Percentiles rank a stretch among this genome's conserved stretches.
phyloP scores from a whole-genome alignment of 2,888 invertebrate genomes.

The Apodemia duryi region DNA sequence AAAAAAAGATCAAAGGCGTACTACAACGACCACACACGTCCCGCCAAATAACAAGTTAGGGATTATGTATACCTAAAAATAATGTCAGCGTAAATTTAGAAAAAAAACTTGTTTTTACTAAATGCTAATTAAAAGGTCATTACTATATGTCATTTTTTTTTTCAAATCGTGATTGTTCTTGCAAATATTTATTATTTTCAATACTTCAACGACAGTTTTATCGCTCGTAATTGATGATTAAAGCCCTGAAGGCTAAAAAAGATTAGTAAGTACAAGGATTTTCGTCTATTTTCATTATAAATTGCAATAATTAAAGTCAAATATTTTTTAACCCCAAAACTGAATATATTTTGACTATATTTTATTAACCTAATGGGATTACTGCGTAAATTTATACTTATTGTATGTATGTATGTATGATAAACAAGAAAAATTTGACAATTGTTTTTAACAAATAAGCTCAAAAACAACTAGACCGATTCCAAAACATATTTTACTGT shows the following conservation, averaged over 20 bases:
- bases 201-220: not conserved
- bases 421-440: slow-evolving; percentile 4
- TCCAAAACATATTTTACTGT: not conserved
- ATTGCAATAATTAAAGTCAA: too few species aligned
- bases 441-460: slow-evolving; percentile 6
- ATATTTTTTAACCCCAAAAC: slow-evolving; percentile 16
- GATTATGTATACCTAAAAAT: not conserved
- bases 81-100: too few species aligned
- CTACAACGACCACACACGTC: not conserved
- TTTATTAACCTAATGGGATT: slow-evolving; percentile 19
- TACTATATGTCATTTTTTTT: too few species aligned
- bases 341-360: slow-evolving; percentile 16
- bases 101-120: too few species aligned
- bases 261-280: too few species aligned
- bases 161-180: not conserved
- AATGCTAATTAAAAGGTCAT: too few species aligned
- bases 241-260: too few species aligned
- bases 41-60: not conserved
- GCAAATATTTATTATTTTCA: slow-evolving; percentile 1
- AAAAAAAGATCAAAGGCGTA: not conserved
- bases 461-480: slow-evolving; percentile 15
- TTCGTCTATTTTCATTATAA: too few species aligned
- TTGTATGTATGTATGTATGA: not conserved
- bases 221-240: not conserved
- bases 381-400: not conserved